phyloP scores from a whole-genome alignment of 2,797 vertebrate species.

The Cygnus olor region DNA sequence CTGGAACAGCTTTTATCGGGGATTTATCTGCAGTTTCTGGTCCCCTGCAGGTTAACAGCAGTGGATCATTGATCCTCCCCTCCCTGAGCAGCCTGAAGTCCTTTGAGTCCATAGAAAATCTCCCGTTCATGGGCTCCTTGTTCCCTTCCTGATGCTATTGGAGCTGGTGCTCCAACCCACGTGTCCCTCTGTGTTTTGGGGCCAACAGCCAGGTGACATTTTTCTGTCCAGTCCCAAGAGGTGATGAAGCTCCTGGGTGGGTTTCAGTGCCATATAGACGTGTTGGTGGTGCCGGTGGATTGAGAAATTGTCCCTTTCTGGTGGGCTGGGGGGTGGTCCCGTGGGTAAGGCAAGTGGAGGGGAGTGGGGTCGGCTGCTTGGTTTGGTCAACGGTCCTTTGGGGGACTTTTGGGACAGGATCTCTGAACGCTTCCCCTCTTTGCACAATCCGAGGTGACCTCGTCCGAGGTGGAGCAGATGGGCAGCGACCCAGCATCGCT shows the following conservation, averaged over 20 bases:
- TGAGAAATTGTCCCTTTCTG: rapidly evolving
- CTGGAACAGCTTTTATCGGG: background rate
- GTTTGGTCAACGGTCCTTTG: rapidly evolving
- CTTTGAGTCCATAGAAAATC: background rate
- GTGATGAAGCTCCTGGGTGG: background rate
- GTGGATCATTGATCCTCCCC: background rate
- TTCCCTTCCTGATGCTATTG: background rate
- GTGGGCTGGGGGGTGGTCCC: background rate
- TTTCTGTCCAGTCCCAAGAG: background rate
- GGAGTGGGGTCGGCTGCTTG: background rate
- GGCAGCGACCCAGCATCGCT: background rate
- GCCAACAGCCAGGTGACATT: background rate
- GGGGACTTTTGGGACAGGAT: background rate
- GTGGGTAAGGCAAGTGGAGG: background rate
- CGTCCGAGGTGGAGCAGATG: background rate
- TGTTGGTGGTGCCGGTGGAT: rapidly evolving
- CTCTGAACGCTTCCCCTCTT: background rate
- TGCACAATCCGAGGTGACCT: background rate
- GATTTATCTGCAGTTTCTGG: background rate
- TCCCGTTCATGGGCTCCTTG: rapidly evolving
- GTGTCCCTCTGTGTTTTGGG: background rate
- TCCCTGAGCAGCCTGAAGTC: background rate
- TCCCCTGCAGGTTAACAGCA: background rate
- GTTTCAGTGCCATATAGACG: rapidly evolving
- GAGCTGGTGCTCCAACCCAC: too few relatives aligned